Conservation (phyloP, 2,113 vertebrate species). For the Silurus glanis region DNA sequence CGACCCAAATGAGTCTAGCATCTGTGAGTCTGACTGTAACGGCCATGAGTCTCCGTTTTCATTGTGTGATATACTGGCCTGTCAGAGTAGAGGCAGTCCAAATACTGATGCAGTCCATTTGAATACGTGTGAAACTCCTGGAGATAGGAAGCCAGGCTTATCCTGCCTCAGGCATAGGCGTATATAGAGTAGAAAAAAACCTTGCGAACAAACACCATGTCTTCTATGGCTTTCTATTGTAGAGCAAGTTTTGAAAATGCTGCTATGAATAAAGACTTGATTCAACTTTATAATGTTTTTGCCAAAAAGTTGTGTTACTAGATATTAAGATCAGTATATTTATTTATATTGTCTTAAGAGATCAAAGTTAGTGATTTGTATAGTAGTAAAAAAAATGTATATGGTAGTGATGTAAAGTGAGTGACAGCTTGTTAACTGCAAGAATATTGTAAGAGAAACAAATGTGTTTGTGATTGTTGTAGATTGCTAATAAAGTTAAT, state of each 20-base stretch:
- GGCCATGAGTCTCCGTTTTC: slow-evolving; percentile 56
- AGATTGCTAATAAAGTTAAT: neutral
- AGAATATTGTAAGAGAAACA: neutral
- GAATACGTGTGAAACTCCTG: slow-evolving; percentile 8
- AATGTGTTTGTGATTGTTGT: neutral
- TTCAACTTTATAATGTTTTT: neutral
- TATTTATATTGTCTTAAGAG: neutral
- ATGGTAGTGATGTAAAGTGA: neutral
- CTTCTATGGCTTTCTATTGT: neutral
- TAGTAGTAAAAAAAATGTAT: neutral
- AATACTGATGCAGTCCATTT: slow-evolving; percentile 53
- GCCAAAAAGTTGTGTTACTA: neutral
- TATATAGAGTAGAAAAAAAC: neutral
- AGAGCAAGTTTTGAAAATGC: neutral
- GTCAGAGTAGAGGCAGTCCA: slow-evolving; percentile 59
- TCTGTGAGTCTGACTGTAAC: slow-evolving; percentile 51
- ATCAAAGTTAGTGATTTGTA: neutral
- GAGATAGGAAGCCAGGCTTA: neutral
- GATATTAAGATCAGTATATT: neutral
- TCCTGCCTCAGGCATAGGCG: neutral
- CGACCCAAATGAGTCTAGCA: slow-evolving; percentile 63
- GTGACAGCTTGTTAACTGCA: neutral
- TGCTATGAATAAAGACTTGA: slow-evolving; percentile 5
- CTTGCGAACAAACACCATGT: neutral
- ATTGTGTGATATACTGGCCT: slow-evolving; percentile 61